phyloP scores from a whole-genome alignment of 2,113 vertebrate genomes.

The Xyliphius kryptos region DNA sequence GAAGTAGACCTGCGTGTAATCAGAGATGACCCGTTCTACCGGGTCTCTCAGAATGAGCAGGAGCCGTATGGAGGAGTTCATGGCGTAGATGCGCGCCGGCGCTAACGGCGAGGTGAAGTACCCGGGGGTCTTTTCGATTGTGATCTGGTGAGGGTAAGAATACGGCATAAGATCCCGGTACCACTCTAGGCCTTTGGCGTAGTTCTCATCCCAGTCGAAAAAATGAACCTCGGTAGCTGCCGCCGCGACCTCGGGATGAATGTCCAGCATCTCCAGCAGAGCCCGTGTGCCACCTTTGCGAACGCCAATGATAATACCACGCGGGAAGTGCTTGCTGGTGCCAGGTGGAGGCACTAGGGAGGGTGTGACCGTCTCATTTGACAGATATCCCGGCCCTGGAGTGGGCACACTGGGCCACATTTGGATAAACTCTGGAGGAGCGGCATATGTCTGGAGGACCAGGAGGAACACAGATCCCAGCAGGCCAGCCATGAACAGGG shows the following conservation, averaged over 20 bases:
- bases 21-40: constrained; percentile 83
- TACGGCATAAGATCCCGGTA: constrained; percentile 85
- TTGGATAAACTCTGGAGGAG: constrained; percentile 55
- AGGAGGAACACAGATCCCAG: constrained; percentile 72
- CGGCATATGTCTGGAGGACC: constrained; percentile 65
- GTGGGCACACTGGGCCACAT: constrained; percentile 53
- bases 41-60: constrained; percentile 86
- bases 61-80: constrained; percentile 87
- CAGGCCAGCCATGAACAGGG: constrained; percentile 70
- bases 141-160: constrained; percentile 85
- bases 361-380: constrained; percentile 64
- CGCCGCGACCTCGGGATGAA: constrained; percentile 82
- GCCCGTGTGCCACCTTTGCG: constrained; percentile 88
- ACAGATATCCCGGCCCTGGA: constrained; percentile 52
- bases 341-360: constrained; percentile 70
- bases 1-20: constrained; percentile 93
- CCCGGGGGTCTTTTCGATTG: constrained; percentile 88
- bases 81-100: constrained; percentile 79
- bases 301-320: constrained; percentile 87
- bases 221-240: constrained; percentile 91
- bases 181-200: constrained; percentile 83
- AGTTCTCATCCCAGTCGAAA: constrained; percentile 93
- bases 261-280: constrained; percentile 87
- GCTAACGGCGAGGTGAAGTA: constrained; percentile 86
- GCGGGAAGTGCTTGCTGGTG: constrained; percentile 73